Base-by-base conservation (phyloP, 2,797 vertebrate species). In the Hyperoplus immaculatus region DNA sequence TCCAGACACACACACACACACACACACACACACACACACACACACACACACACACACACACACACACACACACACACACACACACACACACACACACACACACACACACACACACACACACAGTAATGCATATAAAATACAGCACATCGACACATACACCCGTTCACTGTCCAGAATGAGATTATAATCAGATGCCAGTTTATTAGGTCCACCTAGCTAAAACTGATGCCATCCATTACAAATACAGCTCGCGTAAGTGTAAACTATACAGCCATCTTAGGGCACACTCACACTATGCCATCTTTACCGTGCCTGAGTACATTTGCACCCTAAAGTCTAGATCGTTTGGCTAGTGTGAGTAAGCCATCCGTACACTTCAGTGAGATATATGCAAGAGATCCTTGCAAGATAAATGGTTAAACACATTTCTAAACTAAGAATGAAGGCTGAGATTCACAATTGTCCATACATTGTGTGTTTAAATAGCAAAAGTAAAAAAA, bases 11-110 rank as follows among this genome's bases (percentile, higher is more conserved):
- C 29, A 29, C 29, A 29, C 29, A 29, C 29, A 29, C 29, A 29
- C 29, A 29, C 29, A 29, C 29, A 29, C 29, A 29, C 29, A 71
- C 75, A 69, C 84, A 85, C 65, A 83, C 81, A 58, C 71, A 78
- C 53, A 58, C 4, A 16, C 75, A 80, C 58, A 88, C 81, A 56
- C 72, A 89, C 77, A 81, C 81, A 83, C 74, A 12, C 55, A 77
- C 39, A 51, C 64, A 68, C 7, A 46, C 41, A 66, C 18, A 69
- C 63, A 65, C 65, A 78, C 21, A 67, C 11, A 71, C 36, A 29
- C 41, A 56, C 53, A 71, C 16, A 66, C 4, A 63, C 72, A 80
- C 39, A 21, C 14, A 55, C 53, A 54, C 53, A 49, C 58, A 65
- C 66, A 71, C 36, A 63, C 10, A 60, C 16, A n/a, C 42, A 61